Evolutionary conservation across 2,797 vertebrate species (phyloP).

Genomic region (Eulemur rubriventer): DNA sequence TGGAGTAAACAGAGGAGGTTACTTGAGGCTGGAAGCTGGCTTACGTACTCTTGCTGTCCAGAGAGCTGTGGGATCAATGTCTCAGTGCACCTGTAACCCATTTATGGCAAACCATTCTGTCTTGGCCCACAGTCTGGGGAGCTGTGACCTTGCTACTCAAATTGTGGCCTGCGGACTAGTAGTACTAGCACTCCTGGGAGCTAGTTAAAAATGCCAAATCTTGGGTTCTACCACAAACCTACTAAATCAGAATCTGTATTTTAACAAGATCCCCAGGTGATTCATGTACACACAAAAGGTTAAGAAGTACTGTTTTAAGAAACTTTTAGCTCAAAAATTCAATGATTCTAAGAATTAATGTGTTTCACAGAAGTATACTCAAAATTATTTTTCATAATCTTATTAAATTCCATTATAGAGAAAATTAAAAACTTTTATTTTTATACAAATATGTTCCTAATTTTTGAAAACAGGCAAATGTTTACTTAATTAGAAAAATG

Average conservation of each 20-base stretch:
- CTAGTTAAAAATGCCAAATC: conserved; percentile 21
- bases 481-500: conserved; percentile 17
- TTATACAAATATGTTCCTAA: conserved; percentile 15
- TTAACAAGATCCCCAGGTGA: conserved; percentile 22
- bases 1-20: neutral
- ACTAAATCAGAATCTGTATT: conserved; percentile 27
- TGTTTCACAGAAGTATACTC: conserved; percentile 27
- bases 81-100: neutral
- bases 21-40: neutral
- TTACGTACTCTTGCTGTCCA: neutral
- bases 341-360: neutral
- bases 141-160: conserved; percentile 2
- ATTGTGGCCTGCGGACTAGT: neutral
- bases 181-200: neutral
- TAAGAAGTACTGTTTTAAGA: conserved; percentile 39
- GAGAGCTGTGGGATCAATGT: neutral
- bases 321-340: conserved; percentile 45
- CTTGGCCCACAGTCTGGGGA: neutral
- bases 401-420: conserved; percentile 12
- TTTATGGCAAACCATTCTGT: neutral
- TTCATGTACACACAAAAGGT: neutral
- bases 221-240: neutral
- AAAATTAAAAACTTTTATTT: conserved; percentile 23
- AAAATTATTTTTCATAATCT: conserved; percentile 36
- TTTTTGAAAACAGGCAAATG: neutral